Evolutionary conservation across 2,797 vertebrate species (phyloP).

Genomic region (Pelobates cultripes): DNA sequence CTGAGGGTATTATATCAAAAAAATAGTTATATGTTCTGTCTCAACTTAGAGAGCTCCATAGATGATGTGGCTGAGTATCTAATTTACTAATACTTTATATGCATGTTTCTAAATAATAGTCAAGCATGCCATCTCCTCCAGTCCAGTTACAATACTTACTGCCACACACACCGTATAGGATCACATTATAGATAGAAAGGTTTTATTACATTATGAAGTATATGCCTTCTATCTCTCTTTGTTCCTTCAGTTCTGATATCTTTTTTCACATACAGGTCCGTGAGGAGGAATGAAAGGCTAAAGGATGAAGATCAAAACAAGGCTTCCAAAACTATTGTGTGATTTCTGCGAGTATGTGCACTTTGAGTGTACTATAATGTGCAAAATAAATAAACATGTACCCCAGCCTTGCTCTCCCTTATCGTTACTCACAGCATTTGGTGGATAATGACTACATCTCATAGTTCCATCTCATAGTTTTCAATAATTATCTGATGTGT

Average conservation of each 20-base stretch:
- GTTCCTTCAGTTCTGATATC: background rate
- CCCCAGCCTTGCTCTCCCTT: background rate
- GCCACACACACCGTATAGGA: background rate
- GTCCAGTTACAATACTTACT: background rate
- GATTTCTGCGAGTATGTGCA: background rate
- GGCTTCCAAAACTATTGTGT: background rate
- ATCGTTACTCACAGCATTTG: too few species aligned
- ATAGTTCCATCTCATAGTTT: too few species aligned
- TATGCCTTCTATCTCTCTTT: background rate
- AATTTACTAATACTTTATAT: too few species aligned
- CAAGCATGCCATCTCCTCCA: background rate
- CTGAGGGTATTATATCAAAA: too few species aligned
- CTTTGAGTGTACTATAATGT: background rate
- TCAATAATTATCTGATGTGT: too few species aligned
- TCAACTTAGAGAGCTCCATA: too few species aligned
- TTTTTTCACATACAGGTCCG: conserved; percentile 18
- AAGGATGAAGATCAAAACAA: background rate
- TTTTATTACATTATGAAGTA: background rate
- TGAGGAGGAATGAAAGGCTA: conserved; percentile 38
- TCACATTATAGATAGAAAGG: background rate
- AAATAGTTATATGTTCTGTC: too few species aligned
- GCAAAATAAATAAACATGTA: background rate
- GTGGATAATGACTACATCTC: too few species aligned
- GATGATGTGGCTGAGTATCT: too few species aligned
- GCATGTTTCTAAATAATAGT: too few species aligned